Base-by-base conservation (phyloP, 53 echinoderm and acorn worm species). In the Pentamera pediparva region DNA sequence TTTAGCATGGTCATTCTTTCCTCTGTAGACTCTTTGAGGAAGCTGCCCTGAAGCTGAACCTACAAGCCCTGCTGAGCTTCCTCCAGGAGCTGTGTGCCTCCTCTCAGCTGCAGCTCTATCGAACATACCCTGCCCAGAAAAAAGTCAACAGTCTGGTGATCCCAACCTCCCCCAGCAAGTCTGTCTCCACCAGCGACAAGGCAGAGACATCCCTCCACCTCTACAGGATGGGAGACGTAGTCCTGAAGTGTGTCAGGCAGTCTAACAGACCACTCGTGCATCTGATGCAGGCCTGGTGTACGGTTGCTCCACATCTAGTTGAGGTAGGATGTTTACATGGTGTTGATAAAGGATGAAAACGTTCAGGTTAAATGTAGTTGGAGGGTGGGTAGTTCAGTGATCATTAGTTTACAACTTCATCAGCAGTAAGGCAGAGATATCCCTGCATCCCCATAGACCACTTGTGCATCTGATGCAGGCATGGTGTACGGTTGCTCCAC, bases 91-190 rank as follows among this genome's bases (percentile, higher is more conserved):
- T 98, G 15, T 64, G 91, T 36, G 56, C 81, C 8, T 59, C 98
- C 26, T 98, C 98, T 25, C 86, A 89, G 74, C 72, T 76, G 17
- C 98, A 98, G 63, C 78, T 98, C 3, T 98, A 92, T 69, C 83
- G 84, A 71, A 82, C 70, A 74, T 37, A 63, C 61, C 63, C 85
- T 35, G 35, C 73, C 39, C 56, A 59, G 18, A 51, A 53, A 35
- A 55, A 40, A 24, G 78, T 30, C 22, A 82, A 87, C 78, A 86
- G 84, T 39, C 73, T 89, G 39, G 91, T 88, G 21, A 85, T 79
- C 13, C 98, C 98, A n/a, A 98, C 98, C 32, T 91, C 91, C 13
- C 98, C 98, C 51, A 98, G 98, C 32, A 98, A 98, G 61, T 98
- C 98, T 8, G 76, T 98, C 39, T 83, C 86, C 25, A 98, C 88